These are phyloP conservation scores for Cantharis rustica DNA, from an alignment of 2,888 invertebrate species.

Conservation along the genomic window DNA sequence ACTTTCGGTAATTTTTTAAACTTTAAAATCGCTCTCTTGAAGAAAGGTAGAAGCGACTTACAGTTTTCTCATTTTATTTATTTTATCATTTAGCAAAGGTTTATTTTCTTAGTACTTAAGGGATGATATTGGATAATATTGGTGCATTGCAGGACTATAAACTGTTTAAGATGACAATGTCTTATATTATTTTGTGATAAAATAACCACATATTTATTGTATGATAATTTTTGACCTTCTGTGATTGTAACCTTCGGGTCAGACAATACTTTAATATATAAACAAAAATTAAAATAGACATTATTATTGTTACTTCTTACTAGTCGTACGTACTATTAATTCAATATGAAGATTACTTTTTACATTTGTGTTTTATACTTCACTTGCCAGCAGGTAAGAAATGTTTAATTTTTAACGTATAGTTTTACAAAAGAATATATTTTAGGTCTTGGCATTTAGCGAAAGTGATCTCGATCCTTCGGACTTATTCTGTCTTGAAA, in stretches of 20 bases:
- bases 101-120: too few relatives aligned
- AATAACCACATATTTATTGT: neutral
- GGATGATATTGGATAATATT: too few relatives aligned
- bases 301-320: neutral
- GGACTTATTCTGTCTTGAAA: constrained; percentile 4
- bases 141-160: neutral
- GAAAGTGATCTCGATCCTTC: constrained; percentile 11
- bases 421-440: neutral
- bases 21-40: too few relatives aligned
- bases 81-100: too few relatives aligned
- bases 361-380: neutral
- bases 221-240: neutral
- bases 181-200: neutral
- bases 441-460: neutral
- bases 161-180: neutral
- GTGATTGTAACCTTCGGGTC: neutral
- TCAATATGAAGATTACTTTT: neutral
- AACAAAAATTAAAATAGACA: neutral
- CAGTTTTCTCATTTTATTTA: too few relatives aligned
- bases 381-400: neutral
- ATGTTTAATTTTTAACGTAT: neutral
- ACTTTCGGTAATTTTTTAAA: too few relatives aligned
- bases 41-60: too few relatives aligned
- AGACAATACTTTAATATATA: neutral
- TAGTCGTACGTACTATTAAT: neutral